phyloP scores from a whole-genome alignment of 2,888 invertebrate species.

The Smittia sp. region DNA sequence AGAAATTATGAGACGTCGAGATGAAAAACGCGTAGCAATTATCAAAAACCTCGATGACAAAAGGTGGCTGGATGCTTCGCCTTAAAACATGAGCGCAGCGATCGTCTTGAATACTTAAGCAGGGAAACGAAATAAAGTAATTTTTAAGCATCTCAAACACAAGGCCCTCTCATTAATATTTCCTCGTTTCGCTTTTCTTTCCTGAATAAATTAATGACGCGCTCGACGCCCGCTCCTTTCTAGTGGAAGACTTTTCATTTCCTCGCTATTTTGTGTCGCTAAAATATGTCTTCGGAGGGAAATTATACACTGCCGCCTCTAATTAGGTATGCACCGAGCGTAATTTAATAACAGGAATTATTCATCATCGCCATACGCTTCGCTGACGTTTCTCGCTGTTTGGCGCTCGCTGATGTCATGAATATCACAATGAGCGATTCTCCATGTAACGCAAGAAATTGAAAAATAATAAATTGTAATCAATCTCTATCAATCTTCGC shows the following conservation, averaged over 20 bases:
- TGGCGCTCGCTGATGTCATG: background rate
- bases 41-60: background rate
- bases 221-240: background rate
- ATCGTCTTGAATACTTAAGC: slow-evolving; percentile 20
- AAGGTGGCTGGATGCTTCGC: background rate
- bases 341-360: slow-evolving; percentile 18
- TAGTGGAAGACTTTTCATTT: slow-evolving; percentile 10
- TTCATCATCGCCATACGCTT: background rate
- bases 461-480: background rate
- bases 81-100: background rate
- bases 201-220: background rate
- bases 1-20: background rate
- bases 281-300: background rate
- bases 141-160: slow-evolving; percentile 18
- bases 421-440: background rate
- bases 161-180: slow-evolving; percentile 20
- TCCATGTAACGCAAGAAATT: background rate
- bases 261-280: background rate
- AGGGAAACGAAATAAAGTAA: slow-evolving; percentile 19
- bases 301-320: background rate
- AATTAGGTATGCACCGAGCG: slow-evolving; percentile 19
- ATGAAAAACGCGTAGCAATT: background rate
- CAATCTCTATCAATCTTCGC: background rate
- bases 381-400: background rate
- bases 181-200: slow-evolving; percentile 12